These are phyloP conservation scores for Halotydeus destructor DNA, from an alignment of 1,140 invertebrate species.

Conservation along the genomic window DNA sequence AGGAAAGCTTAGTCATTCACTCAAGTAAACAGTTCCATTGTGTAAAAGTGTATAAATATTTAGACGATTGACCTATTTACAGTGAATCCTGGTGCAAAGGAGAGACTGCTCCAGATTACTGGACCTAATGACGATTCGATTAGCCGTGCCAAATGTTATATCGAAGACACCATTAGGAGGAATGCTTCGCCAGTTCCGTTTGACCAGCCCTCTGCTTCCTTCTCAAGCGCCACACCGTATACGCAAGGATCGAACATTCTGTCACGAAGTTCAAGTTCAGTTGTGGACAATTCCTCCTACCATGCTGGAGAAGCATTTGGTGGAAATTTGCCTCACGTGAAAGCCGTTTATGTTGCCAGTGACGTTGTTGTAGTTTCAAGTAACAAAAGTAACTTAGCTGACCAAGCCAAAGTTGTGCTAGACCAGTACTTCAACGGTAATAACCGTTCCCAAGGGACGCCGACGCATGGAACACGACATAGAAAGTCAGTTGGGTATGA, in stretches of 20 bases:
- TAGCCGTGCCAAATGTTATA: slow-evolving; percentile 68
- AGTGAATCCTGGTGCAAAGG: slow-evolving; percentile 75
- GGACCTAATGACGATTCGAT: slow-evolving; percentile 55
- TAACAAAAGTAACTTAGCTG: not conserved
- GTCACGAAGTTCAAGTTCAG: too few species aligned
- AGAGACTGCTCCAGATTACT: slow-evolving; percentile 75
- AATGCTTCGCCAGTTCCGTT: slow-evolving; percentile 57
- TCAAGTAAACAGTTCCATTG: too few species aligned
- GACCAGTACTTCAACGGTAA: not conserved
- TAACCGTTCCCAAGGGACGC: too few species aligned
- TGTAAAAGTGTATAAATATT: too few species aligned
- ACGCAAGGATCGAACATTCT: too few species aligned
- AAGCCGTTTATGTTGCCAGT: not conserved
- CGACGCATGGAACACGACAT: too few species aligned
- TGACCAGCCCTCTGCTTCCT: not conserved
- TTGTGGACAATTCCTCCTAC: too few species aligned
- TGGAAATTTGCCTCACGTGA: not conserved
- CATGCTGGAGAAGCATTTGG: too few species aligned
- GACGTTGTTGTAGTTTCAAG: not conserved
- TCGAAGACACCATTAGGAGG: slow-evolving; percentile 72
- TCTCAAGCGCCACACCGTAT: not conserved
- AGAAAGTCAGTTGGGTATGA: too few species aligned
- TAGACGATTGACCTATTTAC: too few species aligned
- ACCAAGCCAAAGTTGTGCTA: not conserved
- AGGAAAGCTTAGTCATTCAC: not conserved